Percentiles rank a stretch among this genome's conserved stretches.
phyloP scores from a whole-genome alignment of 2,113 vertebrate genomes.

The Zosterops hypoxanthus region DNA sequence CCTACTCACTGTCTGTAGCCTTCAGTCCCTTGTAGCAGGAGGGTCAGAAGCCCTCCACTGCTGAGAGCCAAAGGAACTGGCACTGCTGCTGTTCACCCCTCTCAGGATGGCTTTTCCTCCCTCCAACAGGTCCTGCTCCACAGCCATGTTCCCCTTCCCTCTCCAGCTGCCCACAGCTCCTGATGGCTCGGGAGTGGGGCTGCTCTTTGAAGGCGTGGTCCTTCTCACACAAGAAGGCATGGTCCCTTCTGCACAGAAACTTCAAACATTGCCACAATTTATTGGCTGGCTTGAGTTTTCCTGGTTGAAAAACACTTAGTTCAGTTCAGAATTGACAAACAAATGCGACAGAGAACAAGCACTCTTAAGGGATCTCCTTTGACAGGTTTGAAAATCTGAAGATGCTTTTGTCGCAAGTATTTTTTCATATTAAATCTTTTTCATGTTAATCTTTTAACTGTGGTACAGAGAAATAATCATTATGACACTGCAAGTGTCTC shows the following conservation, averaged over 20 bases:
- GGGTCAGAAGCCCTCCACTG: not conserved
- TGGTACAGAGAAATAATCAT: not conserved
- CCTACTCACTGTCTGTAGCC: not conserved
- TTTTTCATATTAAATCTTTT: not conserved
- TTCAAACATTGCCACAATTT: rapidly evolving
- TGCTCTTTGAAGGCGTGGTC: rapidly evolving
- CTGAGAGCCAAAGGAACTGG: not conserved
- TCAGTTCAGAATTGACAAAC: not conserved
- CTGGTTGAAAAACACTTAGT: not conserved
- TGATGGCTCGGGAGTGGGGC: not conserved
- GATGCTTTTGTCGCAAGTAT: not conserved
- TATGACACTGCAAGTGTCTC: not conserved
- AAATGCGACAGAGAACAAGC: not conserved
- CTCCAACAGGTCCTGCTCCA: not conserved
- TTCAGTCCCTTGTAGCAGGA: not conserved
- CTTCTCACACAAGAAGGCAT: rapidly evolving
- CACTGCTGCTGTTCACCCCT: rapidly evolving
- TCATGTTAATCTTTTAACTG: not conserved
- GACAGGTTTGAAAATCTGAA: not conserved
- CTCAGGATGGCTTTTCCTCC: not conserved
- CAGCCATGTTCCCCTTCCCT: rapidly evolving
- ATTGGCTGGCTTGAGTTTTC: not conserved
- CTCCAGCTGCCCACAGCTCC: not conserved
- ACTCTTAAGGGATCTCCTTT: not conserved
- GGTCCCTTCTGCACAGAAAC: not conserved